Base-by-base conservation (phyloP, 2,888 invertebrate genomes). In the Melikaiella ostensackeni region DNA sequence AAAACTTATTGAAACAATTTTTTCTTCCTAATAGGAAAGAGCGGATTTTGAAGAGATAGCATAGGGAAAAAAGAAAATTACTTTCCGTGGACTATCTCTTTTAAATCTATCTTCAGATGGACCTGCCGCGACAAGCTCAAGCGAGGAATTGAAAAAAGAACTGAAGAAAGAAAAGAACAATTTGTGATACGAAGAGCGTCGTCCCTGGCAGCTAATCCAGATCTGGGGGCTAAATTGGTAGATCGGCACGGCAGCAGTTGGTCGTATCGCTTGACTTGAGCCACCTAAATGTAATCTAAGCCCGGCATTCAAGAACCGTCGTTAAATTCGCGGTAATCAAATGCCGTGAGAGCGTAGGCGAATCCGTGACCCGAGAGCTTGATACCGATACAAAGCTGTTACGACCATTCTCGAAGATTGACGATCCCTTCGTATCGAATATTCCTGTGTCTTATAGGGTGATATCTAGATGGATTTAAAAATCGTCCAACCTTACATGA, bases 271-370 rank as follows among this genome's bases (percentile, higher is more conserved):
- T 63, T 75, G 83, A 80, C 75, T 76, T 82, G 81, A 84, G 79
- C 82, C 77, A 84, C 79, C 85, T 86, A 84, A 86, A 84, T 81
- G 84, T 85, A 84, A 86, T 85, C 81, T 85, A 85, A 87, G 82
- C 84, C 77, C 55, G 78, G 78, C 73, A 82, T 86, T 86, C 85
- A 84, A 79, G 83, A 84, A 84, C 80, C 81, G 80, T 83, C 81
- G 85, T 87, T 85, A 86, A 87, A 87, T 86, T 84, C 83, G 83
- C 78, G 82, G 86, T 87, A 88, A 88, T 88, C 88, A 88, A 87
- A 87, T 81, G 86, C 76, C 77, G 77, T 73, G 76, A 77, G 76
- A 57, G 63, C 35, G 80, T 76, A 76, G 75, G 70, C 79, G 79
- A 83, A 85, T 83, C 82, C 70, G 75, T 82, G 80, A 84, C 78